Evolutionary conservation across 2,113 vertebrate species (phyloP).

Genomic region (Lathamus discolor): DNA sequence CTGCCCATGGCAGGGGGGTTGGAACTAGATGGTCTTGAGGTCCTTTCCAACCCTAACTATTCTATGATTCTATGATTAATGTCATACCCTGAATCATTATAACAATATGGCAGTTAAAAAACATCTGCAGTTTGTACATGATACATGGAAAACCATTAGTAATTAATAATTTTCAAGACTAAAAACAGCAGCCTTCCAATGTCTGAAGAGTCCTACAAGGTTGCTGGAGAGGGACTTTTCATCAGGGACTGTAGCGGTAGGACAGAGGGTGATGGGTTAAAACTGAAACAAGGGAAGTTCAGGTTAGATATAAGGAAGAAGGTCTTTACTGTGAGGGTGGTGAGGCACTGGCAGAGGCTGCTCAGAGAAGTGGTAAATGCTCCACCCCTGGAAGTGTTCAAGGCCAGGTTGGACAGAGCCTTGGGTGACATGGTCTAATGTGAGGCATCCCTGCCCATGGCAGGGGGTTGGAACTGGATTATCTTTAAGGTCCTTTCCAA

Average conservation of each 20-base stretch:
- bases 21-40: too few species aligned
- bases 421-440: background rate
- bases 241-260: background rate
- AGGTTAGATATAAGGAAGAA: background rate
- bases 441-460: background rate
- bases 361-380: background rate
- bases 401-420: background rate
- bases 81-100: background rate
- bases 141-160: background rate
- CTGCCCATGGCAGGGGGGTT: too few species aligned
- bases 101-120: background rate
- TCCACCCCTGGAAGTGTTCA: background rate
- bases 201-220: background rate
- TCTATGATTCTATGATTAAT: too few species aligned
- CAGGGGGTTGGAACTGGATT: background rate
- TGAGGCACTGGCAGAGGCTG: background rate
- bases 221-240: background rate
- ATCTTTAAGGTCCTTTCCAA: background rate
- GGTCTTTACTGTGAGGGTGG: background rate
- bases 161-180: background rate
- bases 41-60: too few species aligned
- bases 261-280: background rate
- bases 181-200: background rate
- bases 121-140: background rate
- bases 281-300: background rate